phyloP scores from a whole-genome alignment of 2,797 vertebrate species.

The Macropus fuliginosus region DNA sequence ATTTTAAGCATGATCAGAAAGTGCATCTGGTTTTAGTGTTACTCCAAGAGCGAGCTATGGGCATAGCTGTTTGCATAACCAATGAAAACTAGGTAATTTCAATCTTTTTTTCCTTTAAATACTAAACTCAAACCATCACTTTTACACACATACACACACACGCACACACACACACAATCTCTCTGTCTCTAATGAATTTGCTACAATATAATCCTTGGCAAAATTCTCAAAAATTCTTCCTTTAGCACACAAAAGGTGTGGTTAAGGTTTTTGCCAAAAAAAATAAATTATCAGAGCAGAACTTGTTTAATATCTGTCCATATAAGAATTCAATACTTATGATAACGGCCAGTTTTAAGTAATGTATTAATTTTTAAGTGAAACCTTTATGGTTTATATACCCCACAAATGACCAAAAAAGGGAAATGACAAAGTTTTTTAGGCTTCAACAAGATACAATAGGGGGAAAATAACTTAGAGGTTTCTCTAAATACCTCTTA shows the following conservation, averaged over 20 bases:
- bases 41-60: conserved; percentile 65
- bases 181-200: neutral
- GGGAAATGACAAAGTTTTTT: conserved; percentile 72
- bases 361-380: conserved; percentile 71
- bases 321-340: neutral
- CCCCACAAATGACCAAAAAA: neutral
- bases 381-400: neutral
- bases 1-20: conserved; percentile 64
- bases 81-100: conserved; percentile 85
- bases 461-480: conserved; percentile 78
- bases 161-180: neutral
- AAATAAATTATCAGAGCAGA: conserved; percentile 30
- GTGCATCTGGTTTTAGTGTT: conserved; percentile 68
- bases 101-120: conserved; percentile 82
- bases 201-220: neutral
- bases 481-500: conserved; percentile 79
- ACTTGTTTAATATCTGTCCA: conserved; percentile 68
- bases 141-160: conserved; percentile 49
- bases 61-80: conserved; percentile 63
- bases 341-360: conserved; percentile 59
- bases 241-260: conserved; percentile 64
- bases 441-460: conserved; percentile 61
- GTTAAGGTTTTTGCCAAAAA: conserved; percentile 67
- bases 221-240: conserved; percentile 62
- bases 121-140: conserved; percentile 73